Percentiles rank a stretch among this genome's conserved stretches.
phyloP scores from a whole-genome alignment of 2,888 invertebrate genomes.

The Phanerotoma sp. region DNA sequence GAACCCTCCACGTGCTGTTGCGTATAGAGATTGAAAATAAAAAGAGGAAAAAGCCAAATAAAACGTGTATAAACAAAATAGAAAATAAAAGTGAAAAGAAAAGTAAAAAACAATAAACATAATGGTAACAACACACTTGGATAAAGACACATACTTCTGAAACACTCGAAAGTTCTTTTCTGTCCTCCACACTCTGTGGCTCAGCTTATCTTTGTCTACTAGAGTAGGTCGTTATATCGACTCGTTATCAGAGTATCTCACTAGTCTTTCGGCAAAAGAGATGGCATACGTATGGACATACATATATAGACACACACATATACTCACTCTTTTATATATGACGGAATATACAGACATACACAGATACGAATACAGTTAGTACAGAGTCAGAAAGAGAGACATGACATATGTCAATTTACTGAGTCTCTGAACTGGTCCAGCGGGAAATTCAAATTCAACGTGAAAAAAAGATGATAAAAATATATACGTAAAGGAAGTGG shows the following conservation, averaged over 20 bases:
- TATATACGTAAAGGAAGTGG: conserved; percentile 10
- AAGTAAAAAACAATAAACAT: background rate
- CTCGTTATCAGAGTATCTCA: background rate
- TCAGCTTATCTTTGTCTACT: background rate
- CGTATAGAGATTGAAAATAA: background rate
- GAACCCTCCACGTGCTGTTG: conserved; percentile 9
- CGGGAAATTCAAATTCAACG: conserved; percentile 10
- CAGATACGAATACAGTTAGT: background rate
- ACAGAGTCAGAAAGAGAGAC: too few relatives aligned
- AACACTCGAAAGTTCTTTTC: too few relatives aligned
- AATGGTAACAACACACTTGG: background rate
- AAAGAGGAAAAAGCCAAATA: background rate
- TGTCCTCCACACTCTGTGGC: too few relatives aligned
- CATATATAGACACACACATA: background rate
- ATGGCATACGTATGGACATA: background rate
- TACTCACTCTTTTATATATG: background rate
- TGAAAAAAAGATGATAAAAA: background rate
- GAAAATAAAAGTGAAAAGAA: background rate
- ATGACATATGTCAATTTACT: background rate
- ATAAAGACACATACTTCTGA: background rate
- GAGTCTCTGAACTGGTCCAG: background rate
- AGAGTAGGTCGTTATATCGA: background rate
- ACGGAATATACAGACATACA: background rate
- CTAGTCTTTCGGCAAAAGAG: background rate
- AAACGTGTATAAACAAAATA: background rate